Evolutionary conservation across 2,888 invertebrate species (phyloP), one percentile per base, ranked within the genome.

Genomic region (Campopleginae sp.): DNA sequence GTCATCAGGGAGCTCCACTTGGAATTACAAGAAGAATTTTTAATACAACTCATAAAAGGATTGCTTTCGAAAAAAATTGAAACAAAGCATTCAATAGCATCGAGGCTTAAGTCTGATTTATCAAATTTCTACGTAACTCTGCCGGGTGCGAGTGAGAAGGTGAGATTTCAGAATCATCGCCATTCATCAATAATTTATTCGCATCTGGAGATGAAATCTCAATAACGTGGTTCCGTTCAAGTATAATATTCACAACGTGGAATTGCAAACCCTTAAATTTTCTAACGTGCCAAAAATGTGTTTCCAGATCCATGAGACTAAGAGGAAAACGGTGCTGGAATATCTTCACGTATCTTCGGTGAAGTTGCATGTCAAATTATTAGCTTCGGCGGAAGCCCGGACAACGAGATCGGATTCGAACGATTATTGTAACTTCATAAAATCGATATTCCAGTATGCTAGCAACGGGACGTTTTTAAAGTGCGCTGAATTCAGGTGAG

Each of bases 311-410:
- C 44, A 82, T 17, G 82, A 78, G 54, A 14, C 75, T 42, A 88
- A 76, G 74, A 87, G 61, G 51, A 89, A 80, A 63, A 88, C 86
- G 87, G 87, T 95, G 1, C 94, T 95, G 86, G 96, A 96, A 88
- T 95, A 94, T 82, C 94, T 95, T 31, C 95, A 95, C 86, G 89
- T 96, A 66, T 95, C 96, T 3, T 96, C 96, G 0, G 90, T 96
- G 8, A 95, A 95, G 90, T 88, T 96, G 85, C 94, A 95, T 84
- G 93, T 97, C 54, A 96, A 96, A 91, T 94, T 97, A 87, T 94
- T 92, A 61, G 91, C 92, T 7, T 90, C 91, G 8, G 88, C 90
- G n/a, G 91, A 92, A 19, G 91, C 90, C 23, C 88, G 75, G 83
- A 87, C 74, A 82, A 88, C 76, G 80, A 83, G 84, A 54, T 85